Conservation (phyloP, 2,113 vertebrate genomes). For the Coracopsis vasa region DNA sequence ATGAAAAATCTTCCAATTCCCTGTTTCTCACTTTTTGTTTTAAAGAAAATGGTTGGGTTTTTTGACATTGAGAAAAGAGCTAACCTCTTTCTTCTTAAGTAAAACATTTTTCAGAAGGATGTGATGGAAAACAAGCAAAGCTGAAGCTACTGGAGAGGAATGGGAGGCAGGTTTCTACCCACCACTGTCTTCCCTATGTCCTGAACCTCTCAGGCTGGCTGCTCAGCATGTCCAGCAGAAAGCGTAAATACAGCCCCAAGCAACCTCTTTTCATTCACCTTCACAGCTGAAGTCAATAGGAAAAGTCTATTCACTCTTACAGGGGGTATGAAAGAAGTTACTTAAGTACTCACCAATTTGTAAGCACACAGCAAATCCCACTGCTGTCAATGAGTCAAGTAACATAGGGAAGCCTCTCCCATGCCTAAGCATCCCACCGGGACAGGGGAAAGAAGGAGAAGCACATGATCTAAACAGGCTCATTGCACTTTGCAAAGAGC, state of each 20-base stretch:
- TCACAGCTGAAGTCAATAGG: not conserved
- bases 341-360: not conserved
- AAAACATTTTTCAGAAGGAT: not conserved
- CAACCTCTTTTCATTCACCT: not conserved
- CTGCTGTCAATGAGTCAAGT: not conserved
- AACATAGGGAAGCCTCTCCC: not conserved
- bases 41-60: not conserved
- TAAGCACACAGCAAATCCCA: not conserved
- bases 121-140: not conserved
- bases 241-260: not conserved
- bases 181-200: not conserved
- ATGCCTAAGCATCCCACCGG: fast-evolving
- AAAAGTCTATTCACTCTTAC: not conserved
- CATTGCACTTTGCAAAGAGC: not conserved
- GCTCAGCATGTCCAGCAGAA: not conserved
- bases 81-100: not conserved
- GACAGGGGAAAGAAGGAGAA: not conserved
- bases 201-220: not conserved
- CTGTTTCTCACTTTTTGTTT: not conserved
- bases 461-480: not conserved
- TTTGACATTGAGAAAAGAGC: not conserved
- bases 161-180: not conserved
- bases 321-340: not conserved
- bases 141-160: not conserved
- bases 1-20: not conserved